Evolutionary conservation across 1,140 invertebrate species (phyloP).

Genomic region (Scaptomyza pallida): DNA sequence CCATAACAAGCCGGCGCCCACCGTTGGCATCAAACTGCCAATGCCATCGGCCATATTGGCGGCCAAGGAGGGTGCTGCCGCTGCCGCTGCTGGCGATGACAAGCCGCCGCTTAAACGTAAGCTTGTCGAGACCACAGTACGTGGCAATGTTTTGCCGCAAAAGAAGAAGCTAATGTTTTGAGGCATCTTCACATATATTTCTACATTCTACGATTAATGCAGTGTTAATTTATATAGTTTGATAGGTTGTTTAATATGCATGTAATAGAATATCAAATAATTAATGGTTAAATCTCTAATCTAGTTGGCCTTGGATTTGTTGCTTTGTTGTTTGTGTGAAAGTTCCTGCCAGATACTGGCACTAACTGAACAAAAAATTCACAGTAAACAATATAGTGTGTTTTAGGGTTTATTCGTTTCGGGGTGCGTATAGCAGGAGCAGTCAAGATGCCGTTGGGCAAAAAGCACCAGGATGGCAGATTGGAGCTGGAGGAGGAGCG

Average conservation of each 20-base stretch:
- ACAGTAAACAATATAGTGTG: constrained; percentile 31
- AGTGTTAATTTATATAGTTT: constrained; percentile 11
- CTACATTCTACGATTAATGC: background rate
- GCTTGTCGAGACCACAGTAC: constrained; percentile 63
- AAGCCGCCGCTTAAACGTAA: constrained; percentile 59
- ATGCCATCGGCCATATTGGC: constrained; percentile 86
- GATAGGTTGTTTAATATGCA: too few relatives aligned
- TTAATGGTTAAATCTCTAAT: too few relatives aligned
- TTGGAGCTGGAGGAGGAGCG: constrained; percentile 29
- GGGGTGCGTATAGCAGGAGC: constrained; percentile 3
- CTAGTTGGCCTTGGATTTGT: constrained; percentile 19
- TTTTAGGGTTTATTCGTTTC: background rate
- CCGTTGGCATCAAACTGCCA: constrained; percentile 91
- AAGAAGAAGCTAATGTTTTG: constrained; percentile 69
- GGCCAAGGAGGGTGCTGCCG: constrained; percentile 69
- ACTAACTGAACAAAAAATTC: constrained; percentile 56
- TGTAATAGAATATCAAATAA: too few relatives aligned
- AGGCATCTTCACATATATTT: background rate
- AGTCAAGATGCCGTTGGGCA: constrained; percentile 29
- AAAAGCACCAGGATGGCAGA: constrained; percentile 11
- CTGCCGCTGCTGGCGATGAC: constrained; percentile 22
- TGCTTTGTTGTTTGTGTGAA: background rate
- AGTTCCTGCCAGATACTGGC: background rate
- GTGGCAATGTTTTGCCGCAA: constrained; percentile 57
- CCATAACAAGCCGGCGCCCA: constrained; percentile 94